A percentile compares a stretch with the other conserved stretches of the same genome.
These are phyloP conservation scores for Spialia ferax DNA, from an alignment of 2,888 invertebrate genomes.

Conservation along the genomic window DNA sequence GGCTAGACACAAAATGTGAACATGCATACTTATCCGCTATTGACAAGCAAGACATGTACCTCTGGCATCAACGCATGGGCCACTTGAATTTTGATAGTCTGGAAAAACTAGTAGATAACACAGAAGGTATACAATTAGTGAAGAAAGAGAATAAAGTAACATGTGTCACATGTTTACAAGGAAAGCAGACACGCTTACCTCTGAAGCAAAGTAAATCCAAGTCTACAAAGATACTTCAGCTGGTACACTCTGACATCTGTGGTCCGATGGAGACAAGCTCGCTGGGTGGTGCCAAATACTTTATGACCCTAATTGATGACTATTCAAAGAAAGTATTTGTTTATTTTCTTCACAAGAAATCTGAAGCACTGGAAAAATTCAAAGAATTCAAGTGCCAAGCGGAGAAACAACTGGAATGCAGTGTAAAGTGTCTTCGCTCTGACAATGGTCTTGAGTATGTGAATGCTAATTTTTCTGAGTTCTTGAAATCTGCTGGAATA, in stretches of 20 bases:
- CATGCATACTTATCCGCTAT: too few species aligned
- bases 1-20: slow-evolving; percentile 29
- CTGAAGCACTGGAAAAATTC: slow-evolving; percentile 49
- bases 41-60: background rate
- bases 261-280: slow-evolving; percentile 59
- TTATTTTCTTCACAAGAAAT: slow-evolving; percentile 54
- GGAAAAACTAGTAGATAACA: too few species aligned
- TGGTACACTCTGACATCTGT: slow-evolving; percentile 60
- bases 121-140: slow-evolving; percentile 42
- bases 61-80: slow-evolving; percentile 36
- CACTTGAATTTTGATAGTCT: slow-evolving; percentile 30
- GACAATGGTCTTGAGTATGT: slow-evolving; percentile 41
- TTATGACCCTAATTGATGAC: slow-evolving; percentile 62
- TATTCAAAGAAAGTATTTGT: slow-evolving; percentile 49
- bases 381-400: too few species aligned
- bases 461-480: slow-evolving; percentile 34
- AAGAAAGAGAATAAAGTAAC: slow-evolving; percentile 22
- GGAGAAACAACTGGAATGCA: too few species aligned
- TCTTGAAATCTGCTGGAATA: slow-evolving; percentile 48
- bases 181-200: slow-evolving; percentile 39
- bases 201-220: slow-evolving; percentile 34
- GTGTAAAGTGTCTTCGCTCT: too few species aligned
- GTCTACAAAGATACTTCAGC: too few species aligned
- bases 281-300: slow-evolving; percentile 56
- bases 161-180: slow-evolving; percentile 37